These are phyloP conservation scores for Leptopilina syphax DNA, from an alignment of 2,888 invertebrate species.

Conservation along the genomic window DNA sequence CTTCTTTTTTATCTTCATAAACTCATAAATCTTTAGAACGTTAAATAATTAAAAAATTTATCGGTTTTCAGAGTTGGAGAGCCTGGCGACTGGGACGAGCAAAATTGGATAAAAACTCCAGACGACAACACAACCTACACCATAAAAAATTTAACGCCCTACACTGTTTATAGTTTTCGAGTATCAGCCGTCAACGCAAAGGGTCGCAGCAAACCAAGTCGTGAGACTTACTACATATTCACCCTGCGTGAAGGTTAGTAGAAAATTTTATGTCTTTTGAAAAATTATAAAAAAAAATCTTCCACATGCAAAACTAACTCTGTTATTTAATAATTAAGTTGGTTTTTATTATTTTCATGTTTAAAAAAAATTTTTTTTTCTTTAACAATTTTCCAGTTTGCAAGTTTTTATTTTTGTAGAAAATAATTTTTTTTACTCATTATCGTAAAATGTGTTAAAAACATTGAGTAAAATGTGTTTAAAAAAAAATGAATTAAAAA, in stretches of 20 bases:
- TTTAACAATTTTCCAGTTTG: no score
- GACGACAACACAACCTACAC: slow-evolving; percentile 83
- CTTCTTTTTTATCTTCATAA: no score
- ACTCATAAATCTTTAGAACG: neutral
- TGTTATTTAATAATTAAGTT: slow-evolving; percentile 1
- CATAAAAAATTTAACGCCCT: slow-evolving; percentile 83
- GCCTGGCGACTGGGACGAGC: slow-evolving; percentile 82
- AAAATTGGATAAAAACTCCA: slow-evolving; percentile 81
- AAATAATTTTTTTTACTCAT: no score
- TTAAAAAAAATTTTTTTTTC: no score
- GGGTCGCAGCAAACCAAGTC: slow-evolving; percentile 84
- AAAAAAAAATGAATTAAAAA: no score
- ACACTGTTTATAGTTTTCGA: slow-evolving; percentile 87
- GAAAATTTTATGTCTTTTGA: neutral
- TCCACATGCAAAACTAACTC: neutral
- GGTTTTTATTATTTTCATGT: neutral
- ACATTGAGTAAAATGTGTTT: no score
- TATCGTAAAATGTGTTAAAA: no score
- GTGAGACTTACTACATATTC: slow-evolving; percentile 85
- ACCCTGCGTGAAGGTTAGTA: slow-evolving; percentile 84
- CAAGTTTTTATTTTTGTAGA: no score
- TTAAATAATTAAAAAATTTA: neutral
- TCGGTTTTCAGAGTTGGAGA: slow-evolving; percentile 82
- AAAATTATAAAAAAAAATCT: slow-evolving; percentile 40
- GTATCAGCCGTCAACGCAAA: slow-evolving; percentile 85